A percentile compares a stretch with the other conserved stretches of the same genome.
Evolutionary conservation across 37 sponge, comb jelly and placozoan genomes (phyloP).

Genomic region (Spongia lamella): DNA sequence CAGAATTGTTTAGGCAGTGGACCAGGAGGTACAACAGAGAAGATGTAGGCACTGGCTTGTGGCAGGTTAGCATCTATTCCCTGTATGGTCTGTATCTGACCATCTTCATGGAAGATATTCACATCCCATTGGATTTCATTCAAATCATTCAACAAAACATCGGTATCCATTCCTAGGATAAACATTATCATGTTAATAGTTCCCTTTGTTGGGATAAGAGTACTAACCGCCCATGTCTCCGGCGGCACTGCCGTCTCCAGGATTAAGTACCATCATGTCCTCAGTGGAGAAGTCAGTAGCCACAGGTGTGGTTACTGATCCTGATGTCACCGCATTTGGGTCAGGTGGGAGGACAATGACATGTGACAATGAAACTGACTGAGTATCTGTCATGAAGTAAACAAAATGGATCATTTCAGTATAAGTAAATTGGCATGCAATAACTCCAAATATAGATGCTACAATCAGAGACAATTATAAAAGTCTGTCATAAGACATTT

Average conservation of each 20-base stretch:
- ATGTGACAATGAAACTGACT: constrained; percentile 42
- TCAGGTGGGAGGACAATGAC: constrained; percentile 66
- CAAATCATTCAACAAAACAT: not conserved
- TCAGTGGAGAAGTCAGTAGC: constrained; percentile 25
- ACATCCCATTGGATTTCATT: not conserved
- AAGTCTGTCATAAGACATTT: no score
- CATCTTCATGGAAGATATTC: not conserved
- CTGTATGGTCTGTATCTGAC: constrained; percentile 20
- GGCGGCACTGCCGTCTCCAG: not conserved
- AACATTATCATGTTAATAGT: not conserved
- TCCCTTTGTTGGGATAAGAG: no score
- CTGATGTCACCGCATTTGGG: constrained; percentile 28
- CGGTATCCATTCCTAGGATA: not conserved
- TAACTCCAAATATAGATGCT: no score
- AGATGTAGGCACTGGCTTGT: constrained; percentile 72
- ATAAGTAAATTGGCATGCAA: no score
- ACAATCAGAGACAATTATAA: no score
- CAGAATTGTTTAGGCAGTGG: constrained; percentile 63
- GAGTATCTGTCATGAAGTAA: constrained; percentile 14
- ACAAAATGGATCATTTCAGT: not conserved
- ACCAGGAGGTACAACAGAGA: constrained; percentile 69
- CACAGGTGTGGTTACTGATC: constrained; percentile 25
- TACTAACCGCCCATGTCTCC: not conserved
- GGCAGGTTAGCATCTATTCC: constrained; percentile 44
- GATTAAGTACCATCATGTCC: not conserved